phyloP scores from a whole-genome alignment of 2,113 vertebrate genomes.

The Pygoscelis antarcticus region DNA sequence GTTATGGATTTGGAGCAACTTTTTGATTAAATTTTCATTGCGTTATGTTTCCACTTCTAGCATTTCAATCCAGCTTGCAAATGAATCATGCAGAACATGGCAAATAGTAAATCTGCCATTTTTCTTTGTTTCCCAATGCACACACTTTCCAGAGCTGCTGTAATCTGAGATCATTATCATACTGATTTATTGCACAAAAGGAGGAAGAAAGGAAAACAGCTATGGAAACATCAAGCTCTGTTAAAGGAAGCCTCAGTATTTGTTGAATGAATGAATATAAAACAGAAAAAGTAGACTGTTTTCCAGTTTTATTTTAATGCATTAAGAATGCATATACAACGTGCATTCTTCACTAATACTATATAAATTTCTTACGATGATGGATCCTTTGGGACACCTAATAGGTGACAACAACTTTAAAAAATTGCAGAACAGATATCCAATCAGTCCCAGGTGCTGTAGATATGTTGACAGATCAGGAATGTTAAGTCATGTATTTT shows the following conservation, averaged over 20 bases:
- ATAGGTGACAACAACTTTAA: neutral
- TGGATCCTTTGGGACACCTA: neutral
- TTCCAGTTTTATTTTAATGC: neutral
- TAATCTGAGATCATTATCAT: neutral
- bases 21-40: neutral
- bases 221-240: neutral
- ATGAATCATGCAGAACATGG: neutral
- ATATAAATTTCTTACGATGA: neutral
- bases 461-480: neutral
- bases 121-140: neutral
- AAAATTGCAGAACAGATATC: neutral
- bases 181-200: neutral
- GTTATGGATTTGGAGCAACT: neutral
- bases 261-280: neutral
- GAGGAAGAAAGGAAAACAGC: neutral
- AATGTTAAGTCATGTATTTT: neutral
- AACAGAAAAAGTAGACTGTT: neutral
- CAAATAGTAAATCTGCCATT: neutral
- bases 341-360: neutral
- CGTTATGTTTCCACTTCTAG: neutral
- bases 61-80: neutral
- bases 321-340: neutral
- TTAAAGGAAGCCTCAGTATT: neutral
- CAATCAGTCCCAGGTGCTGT: neutral
- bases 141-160: neutral